Conservation (phyloP, 1,140 invertebrate genomes). For the Triops longicaudatus region DNA sequence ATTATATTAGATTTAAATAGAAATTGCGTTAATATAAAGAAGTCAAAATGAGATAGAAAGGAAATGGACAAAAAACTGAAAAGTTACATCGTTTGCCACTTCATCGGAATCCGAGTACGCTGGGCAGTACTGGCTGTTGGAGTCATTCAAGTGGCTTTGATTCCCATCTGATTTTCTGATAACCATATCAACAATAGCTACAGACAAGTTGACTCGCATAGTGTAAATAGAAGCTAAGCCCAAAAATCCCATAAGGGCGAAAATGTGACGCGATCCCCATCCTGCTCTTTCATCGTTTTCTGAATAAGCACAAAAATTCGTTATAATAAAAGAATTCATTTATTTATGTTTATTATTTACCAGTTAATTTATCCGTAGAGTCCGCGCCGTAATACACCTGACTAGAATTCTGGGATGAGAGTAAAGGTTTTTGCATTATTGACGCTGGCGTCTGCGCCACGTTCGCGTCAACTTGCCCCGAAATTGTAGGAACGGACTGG, state of each 20-base stretch:
- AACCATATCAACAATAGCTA: conserved; percentile 94
- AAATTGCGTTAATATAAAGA: too few relatives aligned
- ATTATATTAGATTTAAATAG: too few relatives aligned
- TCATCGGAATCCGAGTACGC: not conserved
- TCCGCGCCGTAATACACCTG: not conserved
- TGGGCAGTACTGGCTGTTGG: not conserved
- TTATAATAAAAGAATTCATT: not conserved
- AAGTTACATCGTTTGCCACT: not conserved
- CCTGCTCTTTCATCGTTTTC: not conserved
- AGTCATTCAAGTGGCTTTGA: not conserved
- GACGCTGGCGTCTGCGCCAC: not conserved
- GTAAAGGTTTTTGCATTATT: not conserved
- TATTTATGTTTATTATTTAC: not conserved
- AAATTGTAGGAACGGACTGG: not conserved
- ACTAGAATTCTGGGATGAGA: not conserved
- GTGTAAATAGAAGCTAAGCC: conserved; percentile 89
- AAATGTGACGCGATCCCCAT: conserved; percentile 52
- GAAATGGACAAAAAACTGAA: not conserved
- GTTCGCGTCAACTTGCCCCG: not conserved
- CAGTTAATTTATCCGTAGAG: not conserved
- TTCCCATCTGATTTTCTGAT: conserved; percentile 35
- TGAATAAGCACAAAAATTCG: not conserved
- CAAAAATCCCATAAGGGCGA: conserved; percentile 81
- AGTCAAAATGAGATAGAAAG: not conserved
- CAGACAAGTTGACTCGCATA: conserved; percentile 93